Conservation (phyloP, 2,888 invertebrate genomes). For the Callyntrura sp. region DNA sequence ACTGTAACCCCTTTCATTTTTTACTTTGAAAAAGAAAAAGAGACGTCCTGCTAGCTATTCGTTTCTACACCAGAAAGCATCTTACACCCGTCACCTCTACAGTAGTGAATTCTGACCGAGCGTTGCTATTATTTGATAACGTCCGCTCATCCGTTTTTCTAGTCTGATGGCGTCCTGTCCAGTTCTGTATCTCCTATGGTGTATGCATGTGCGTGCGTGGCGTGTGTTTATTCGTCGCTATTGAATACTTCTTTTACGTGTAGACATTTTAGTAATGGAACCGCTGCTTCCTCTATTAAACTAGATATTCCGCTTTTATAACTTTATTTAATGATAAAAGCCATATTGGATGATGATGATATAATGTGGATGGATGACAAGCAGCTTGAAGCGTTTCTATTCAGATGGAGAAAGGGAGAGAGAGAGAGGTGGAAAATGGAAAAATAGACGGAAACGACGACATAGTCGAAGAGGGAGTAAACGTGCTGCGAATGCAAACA, state of each 20-base stretch:
- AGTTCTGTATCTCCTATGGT: neutral
- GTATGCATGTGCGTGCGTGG: too few relatives aligned
- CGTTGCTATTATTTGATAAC: neutral
- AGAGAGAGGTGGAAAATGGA: slow-evolving; percentile 30
- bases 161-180: neutral
- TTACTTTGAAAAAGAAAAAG: neutral
- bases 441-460: slow-evolving; percentile 64
- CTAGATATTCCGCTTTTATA: slow-evolving; percentile 24
- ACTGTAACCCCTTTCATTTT: neutral
- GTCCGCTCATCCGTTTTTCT: neutral
- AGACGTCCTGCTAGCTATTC: slow-evolving; percentile 2
- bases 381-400: slow-evolving; percentile 14
- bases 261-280: neutral
- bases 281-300: neutral
- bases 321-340: slow-evolving; percentile 1
- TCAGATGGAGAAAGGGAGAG: neutral
- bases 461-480: neutral
- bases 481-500: slow-evolving; percentile 54
- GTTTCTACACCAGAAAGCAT: neutral
- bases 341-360: neutral
- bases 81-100: slow-evolving; percentile 11
- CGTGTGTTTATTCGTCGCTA: too few relatives aligned
- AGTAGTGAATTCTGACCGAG: neutral
- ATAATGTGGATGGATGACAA: neutral
- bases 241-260: slow-evolving; percentile 3